Percentiles rank a stretch among this genome's conserved stretches.
Conservation (phyloP, 2,797 vertebrate species). For the Pelochelys cantorii region DNA sequence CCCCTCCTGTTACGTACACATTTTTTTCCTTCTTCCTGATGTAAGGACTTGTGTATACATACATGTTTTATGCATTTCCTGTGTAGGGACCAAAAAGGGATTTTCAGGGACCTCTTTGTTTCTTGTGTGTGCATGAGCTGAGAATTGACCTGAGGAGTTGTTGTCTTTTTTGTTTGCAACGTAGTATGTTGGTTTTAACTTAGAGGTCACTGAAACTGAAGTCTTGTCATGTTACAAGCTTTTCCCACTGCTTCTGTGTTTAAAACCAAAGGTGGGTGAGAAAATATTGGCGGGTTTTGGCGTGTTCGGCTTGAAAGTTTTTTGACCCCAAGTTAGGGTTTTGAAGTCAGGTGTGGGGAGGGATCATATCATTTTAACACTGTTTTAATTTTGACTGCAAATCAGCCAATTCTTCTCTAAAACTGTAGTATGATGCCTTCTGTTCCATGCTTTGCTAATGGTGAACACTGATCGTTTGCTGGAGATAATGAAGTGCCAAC, state of each 20-base stretch:
- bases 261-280: not conserved
- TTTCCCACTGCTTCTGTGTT: not conserved
- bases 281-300: not conserved
- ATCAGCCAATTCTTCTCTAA: not conserved
- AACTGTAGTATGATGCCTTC: not conserved
- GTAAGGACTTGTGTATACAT: rapidly evolving
- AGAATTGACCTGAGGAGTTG: not conserved
- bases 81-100: not conserved
- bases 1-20: not conserved
- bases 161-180: rapidly evolving
- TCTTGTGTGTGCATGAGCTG: not conserved
- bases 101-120: not conserved
- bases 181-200: not conserved
- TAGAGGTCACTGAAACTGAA: not conserved
- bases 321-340: not conserved
- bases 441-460: not conserved
- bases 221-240: not conserved
- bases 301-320: not conserved
- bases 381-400: rapidly evolving
- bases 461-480: not conserved
- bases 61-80: not conserved
- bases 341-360: not conserved
- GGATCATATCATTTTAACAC: not conserved
- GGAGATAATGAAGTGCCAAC: not conserved
- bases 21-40: not conserved